Base-by-base conservation (phyloP, 2,113 vertebrate genomes). In the Brienomyrus brachyistius region DNA sequence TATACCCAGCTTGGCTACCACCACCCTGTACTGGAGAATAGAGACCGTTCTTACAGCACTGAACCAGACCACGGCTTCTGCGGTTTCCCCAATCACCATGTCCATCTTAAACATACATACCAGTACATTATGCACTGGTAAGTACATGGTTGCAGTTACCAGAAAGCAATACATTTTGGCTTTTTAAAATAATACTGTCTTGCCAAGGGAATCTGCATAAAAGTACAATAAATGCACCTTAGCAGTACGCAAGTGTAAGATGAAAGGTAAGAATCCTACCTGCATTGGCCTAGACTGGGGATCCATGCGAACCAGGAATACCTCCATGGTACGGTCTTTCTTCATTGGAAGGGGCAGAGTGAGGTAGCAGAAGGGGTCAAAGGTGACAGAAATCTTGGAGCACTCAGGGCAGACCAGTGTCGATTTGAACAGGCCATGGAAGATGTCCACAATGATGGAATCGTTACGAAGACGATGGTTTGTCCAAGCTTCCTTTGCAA, bases 341-440 rank as follows among this genome's bases (percentile, higher is more conserved):
- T 97, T 98, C 96, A 98, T 96, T 88, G 97, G 97, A 88, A 98
- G 94, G 91, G 97, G 97, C 89, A 98, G 94, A 17, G 97, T 98
- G 94, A 98, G 95, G 95, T 98, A 98, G 95, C 97, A 98, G 95
- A 98, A 98, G 4, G 97, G 97, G 91, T 98, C 97, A 93, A 98
- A 98, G 74, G 97, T 98, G 86, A 98, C 97, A 2, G 97, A 98
- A 91, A 98, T 95, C 92, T 97, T 98, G 70, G 96, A 94, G 92
- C 97, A 98, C 91, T 98, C 96, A 31, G 97, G 97, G 83, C 97
- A 98, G 89, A 98, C 97, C 91, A 98, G 93, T 0, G 97, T 98
- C 74, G 97, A 98, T 92, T 98, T 98, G 94, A 98, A 98, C 91
- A 98, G 96, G 87, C 97, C 97, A 0, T 98, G 97, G 91, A 98